Base-by-base conservation (phyloP, 2,797 vertebrate species). In the Streptopelia turtur region DNA sequence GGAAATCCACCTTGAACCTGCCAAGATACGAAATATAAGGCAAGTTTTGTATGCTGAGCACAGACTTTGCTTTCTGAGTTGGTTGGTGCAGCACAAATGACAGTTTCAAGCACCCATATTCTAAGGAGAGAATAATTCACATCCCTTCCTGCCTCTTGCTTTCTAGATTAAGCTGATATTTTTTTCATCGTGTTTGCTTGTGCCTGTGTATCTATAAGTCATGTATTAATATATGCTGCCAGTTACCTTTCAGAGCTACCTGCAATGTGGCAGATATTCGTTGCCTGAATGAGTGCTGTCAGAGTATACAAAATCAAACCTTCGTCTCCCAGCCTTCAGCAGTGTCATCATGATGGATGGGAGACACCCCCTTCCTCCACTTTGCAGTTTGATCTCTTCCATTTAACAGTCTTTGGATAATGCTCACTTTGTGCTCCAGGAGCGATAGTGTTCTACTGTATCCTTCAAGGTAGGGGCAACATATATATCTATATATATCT, bases 361-460 rank as follows among this genome's bases (percentile, higher is more conserved):
- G 45, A 92, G 72, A 57, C 49, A 72, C 31, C 43, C 77, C 57
- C 33, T 81, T 53, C 39, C 9, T 82, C 89, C 2, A 2, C 39
- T 89, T 31, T 63, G 45, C 56, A 87, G 66, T 57, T 27, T 77
- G 64, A 80, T 89, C n/a, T 88, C 55, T 93, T 93, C 60, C 30
- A 65, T 81, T 83, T 95, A 92, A 75, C 45, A 56, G 21, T 65
- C 47, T 84, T 94, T 91, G 81, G 31, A 49, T 74, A 82, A 77
- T 66, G 60, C 43, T 72, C n/a, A 41, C 55, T 59, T 33, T 56
- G 17, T 70, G 35, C 49, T 84, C 30, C 21, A 15, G 10, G 9
- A 8, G 13, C 6, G 16, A 68, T 11, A 28, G 49, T 39, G 79
- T 94, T 83, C 64, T 53, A 39, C 28, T 0, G 0, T 33, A 27